Percentiles rank a stretch among this genome's conserved stretches.
These are phyloP conservation scores for Pedetes capensis DNA, from an alignment of 2,113 vertebrate genomes.

Conservation along the genomic window DNA sequence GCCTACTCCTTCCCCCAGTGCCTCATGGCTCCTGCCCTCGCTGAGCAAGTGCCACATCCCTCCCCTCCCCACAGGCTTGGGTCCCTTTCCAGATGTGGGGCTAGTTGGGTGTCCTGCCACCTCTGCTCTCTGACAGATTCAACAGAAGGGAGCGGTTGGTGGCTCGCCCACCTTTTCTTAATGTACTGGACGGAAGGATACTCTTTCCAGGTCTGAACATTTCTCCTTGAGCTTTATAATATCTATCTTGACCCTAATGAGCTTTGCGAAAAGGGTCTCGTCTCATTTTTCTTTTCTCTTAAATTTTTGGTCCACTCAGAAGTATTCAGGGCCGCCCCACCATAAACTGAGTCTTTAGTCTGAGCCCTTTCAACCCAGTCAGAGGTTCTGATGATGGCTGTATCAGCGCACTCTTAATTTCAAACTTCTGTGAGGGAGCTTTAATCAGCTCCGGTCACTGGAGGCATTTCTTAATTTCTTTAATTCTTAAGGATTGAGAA, in stretches of 20 bases:
- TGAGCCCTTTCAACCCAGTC: neutral
- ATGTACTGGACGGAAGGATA: neutral
- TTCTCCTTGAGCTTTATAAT: neutral
- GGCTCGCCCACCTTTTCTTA: neutral
- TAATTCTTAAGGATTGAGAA: neutral
- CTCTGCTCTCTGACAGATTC: neutral
- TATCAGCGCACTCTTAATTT: neutral
- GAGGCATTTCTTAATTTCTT: neutral
- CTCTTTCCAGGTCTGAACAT: neutral
- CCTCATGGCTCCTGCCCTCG: neutral
- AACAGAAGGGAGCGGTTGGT: too few species aligned
- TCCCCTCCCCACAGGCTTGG: neutral
- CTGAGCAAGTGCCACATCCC: fast-evolving
- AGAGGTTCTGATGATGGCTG: neutral
- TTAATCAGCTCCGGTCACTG: neutral
- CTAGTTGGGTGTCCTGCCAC: too few species aligned
- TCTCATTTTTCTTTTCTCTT: neutral
- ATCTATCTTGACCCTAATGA: neutral
- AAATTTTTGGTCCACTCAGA: neutral
- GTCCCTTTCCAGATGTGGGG: neutral
- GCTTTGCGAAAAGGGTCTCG: neutral
- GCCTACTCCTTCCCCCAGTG: neutral
- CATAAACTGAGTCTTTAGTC: neutral
- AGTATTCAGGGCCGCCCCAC: neutral
- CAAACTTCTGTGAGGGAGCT: neutral